Conservation (phyloP, 2,888 invertebrate species). For the Cosmorhoe ocellata region DNA sequence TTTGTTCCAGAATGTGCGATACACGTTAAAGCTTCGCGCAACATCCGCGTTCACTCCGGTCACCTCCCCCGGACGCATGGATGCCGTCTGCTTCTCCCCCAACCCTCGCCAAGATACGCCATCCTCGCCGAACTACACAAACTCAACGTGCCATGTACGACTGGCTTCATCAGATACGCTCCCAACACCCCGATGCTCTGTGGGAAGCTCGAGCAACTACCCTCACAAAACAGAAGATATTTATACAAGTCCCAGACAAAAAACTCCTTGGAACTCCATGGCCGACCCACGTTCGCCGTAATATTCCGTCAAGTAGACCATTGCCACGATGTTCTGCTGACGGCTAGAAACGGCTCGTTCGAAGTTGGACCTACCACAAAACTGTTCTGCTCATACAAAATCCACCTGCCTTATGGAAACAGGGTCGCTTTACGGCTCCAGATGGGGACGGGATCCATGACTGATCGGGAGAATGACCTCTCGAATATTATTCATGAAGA, state of each 20-base stretch:
- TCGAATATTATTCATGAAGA: slow-evolving; percentile 68
- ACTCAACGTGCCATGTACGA: slow-evolving; percentile 86
- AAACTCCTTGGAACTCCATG: slow-evolving; percentile 82
- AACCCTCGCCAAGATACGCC: slow-evolving; percentile 72
- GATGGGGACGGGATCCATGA: slow-evolving; percentile 76
- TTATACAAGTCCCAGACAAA: slow-evolving; percentile 81
- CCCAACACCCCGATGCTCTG: slow-evolving; percentile 80
- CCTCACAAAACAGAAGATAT: slow-evolving; percentile 78
- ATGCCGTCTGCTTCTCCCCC: slow-evolving; percentile 81
- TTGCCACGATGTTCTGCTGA: slow-evolving; percentile 87
- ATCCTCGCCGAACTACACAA: slow-evolving; percentile 85
- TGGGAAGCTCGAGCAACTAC: slow-evolving; percentile 87
- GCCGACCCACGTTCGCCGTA: slow-evolving; percentile 85
- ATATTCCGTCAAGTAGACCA: slow-evolving; percentile 86
- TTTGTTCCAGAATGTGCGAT: slow-evolving; percentile 84
- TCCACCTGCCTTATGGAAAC: slow-evolving; percentile 88
- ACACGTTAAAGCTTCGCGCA: slow-evolving; percentile 58
- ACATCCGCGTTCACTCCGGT: slow-evolving; percentile 75
- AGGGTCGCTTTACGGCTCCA: slow-evolving; percentile 84
- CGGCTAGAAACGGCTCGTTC: slow-evolving; percentile 85
- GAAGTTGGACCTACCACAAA: slow-evolving; percentile 83
- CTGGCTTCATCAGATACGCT: slow-evolving; percentile 83
- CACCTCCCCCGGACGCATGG: slow-evolving; percentile 77
- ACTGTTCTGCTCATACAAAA: slow-evolving; percentile 85
- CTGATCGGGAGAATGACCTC: slow-evolving; percentile 55